Evolutionary conservation across 2,113 vertebrate genomes (phyloP), one percentile per base, ranked within the genome.

Genomic region (Synodontis membranacea): DNA sequence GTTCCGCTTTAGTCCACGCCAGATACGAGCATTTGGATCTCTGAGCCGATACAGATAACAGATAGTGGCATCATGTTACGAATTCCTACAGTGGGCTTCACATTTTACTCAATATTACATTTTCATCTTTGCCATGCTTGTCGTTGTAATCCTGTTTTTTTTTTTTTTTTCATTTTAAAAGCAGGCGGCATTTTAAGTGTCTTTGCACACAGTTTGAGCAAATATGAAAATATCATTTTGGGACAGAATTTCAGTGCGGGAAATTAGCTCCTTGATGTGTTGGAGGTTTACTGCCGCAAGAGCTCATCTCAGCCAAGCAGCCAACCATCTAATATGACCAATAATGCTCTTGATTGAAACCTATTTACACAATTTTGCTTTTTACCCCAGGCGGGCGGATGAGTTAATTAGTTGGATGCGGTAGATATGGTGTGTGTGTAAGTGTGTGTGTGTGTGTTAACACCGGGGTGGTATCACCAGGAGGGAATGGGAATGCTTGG

Each of bases 331-430:
- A 87, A 87, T 89, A 85, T 79, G 80, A 86, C 80, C 86, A 84
- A 87, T 89, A 87, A 87, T 80, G 44, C 79, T 80, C 84, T 62
- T 89, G 88, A 89, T 84, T 87, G 83, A 89, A 89, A 89, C 86
- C 88, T 87, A 83, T 89, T 85, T 87, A 83, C 84, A 82, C 80
- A 70, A 82, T 83, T 87, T 83, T 54, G 70, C 70, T 60, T 66
- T 80, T 87, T 78, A 78, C 74, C 86, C 86, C 86, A 83, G 88
- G 86, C 86, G 58, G 39, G 56, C 60, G 34, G 82, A 76, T 78
- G 56, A 89, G 86, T 83, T 87, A 72, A 86, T 89, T 89, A 87
- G 80, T 60, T 80, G 82, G 80, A 86, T 89, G 74, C 39, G 34
- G 83, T 78, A 76, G 80, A 74, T 78, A 79, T 52, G n/a, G 66